phyloP scores from a whole-genome alignment of 2,113 vertebrate species.

The Balaenoptera acutorostrata region DNA sequence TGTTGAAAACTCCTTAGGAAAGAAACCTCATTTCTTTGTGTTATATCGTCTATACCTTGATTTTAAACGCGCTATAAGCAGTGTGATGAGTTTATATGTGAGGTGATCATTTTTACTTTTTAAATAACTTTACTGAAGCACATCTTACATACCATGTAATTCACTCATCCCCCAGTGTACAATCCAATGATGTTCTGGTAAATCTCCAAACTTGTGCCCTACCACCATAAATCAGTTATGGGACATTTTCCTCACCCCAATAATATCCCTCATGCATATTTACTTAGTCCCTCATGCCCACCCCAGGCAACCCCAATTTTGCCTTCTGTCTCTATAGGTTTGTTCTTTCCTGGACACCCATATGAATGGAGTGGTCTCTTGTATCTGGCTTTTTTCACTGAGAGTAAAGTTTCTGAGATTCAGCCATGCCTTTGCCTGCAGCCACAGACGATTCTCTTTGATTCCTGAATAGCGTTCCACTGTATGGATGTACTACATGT shows the following conservation, averaged over 20 bases:
- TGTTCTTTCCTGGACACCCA: background rate
- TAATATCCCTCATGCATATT: background rate
- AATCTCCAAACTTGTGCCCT: background rate
- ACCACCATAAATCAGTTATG: background rate
- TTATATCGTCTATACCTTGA: background rate
- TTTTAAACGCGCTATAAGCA: background rate
- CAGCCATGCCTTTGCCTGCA: fast-evolving
- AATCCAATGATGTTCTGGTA: background rate
- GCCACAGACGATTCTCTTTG: background rate
- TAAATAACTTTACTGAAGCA: background rate
- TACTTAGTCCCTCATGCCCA: too few species aligned
- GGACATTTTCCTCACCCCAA: background rate
- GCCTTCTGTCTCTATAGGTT: background rate
- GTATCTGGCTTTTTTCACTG: background rate
- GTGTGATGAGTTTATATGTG: background rate
- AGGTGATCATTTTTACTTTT: background rate
- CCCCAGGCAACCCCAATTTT: background rate
- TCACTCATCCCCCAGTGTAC: background rate
- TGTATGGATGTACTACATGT: fast-evolving
- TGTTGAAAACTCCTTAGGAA: background rate
- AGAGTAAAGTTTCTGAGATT: background rate
- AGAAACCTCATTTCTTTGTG: background rate
- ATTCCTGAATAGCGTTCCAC: background rate
- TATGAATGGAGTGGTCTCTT: background rate
- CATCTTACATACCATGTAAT: background rate